Evolutionary conservation across 2,797 vertebrate species (phyloP).

Genomic region (Phrynocephalus guinanensis): DNA sequence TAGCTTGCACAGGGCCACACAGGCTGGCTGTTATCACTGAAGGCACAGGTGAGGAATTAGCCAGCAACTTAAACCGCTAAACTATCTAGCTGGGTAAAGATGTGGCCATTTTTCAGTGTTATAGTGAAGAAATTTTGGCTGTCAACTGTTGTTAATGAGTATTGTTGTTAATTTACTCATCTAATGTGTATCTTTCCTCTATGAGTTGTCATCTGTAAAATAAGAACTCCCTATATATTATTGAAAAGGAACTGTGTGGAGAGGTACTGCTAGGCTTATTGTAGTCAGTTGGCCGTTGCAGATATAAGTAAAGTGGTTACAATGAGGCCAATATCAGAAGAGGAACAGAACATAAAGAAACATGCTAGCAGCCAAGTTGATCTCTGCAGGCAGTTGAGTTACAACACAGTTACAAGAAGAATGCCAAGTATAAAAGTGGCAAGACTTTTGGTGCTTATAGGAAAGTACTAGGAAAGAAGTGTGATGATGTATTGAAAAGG

Average conservation of each 20-base stretch:
- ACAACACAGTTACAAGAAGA: neutral
- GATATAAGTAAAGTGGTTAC: neutral
- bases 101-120: no score
- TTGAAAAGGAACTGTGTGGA: neutral
- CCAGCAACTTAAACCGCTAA: no score
- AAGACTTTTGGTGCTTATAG: neutral
- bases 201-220: neutral
- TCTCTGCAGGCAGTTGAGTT: slow-evolving; percentile 12
- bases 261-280: neutral
- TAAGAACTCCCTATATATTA: fast-evolving
- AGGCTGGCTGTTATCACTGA: no score
- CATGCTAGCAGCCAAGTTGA: neutral
- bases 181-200: neutral
- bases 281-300: neutral
- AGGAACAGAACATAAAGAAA: slow-evolving; percentile 19
- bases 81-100: no score
- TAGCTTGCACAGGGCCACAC: no score
- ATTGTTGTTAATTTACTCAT: neutral
- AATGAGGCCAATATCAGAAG: neutral
- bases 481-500: slow-evolving; percentile 34
- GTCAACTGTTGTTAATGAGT: neutral
- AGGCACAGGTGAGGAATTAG: no score
- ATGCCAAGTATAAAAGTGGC: neutral
- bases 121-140: neutral
- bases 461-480: neutral